Percentiles rank a stretch among this genome's conserved stretches.
Conservation (phyloP, 2,888 invertebrate genomes). For the Ophion slaviceki region DNA sequence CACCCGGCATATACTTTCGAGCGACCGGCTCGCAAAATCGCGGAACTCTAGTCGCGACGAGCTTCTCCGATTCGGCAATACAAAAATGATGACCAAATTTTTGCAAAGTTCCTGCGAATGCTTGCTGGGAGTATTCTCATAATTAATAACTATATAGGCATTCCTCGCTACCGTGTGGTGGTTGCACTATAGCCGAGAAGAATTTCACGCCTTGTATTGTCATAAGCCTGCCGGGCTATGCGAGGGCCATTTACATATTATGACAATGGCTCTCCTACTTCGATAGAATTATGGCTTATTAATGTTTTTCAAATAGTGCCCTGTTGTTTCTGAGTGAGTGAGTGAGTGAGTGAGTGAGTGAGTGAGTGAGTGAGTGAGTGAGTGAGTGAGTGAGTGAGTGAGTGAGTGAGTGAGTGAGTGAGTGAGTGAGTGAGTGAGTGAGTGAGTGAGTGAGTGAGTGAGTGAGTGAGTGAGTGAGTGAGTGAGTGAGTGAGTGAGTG, state of each 20-base stretch:
- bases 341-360: too few relatives aligned
- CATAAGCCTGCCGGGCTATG: constrained; percentile 9
- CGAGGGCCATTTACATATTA: constrained; percentile 2
- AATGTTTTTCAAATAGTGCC: background rate
- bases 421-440: too few relatives aligned
- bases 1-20: too few relatives aligned
- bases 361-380: too few relatives aligned
- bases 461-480: too few relatives aligned
- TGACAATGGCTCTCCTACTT: constrained; percentile 9
- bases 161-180: constrained; percentile 3
- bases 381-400: too few relatives aligned
- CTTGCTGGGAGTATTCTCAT: constrained; percentile 54
- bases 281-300: background rate
- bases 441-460: too few relatives aligned
- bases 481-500: too few relatives aligned
- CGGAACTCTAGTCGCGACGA: background rate
- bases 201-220: constrained; percentile 16
- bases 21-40: background rate
- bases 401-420: too few relatives aligned
- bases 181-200: constrained; percentile 2
- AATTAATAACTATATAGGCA: constrained; percentile 38
- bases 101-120: constrained; percentile 31
- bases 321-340: background rate
- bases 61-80: constrained; percentile 6
- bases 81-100: constrained; percentile 33